Base-by-base conservation (phyloP, 2,797 vertebrate genomes). In the Spea hammondii region DNA sequence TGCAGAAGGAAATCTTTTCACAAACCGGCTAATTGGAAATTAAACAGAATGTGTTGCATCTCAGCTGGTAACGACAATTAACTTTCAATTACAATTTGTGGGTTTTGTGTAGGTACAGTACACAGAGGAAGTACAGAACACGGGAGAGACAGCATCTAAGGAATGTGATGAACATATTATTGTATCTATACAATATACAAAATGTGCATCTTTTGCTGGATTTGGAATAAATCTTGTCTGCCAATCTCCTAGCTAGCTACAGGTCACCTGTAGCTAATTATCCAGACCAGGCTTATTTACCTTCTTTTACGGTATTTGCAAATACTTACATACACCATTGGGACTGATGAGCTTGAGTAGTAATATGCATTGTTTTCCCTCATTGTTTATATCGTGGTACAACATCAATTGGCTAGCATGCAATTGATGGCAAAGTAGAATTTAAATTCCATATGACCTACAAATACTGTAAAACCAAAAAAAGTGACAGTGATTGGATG, bases 51-150 rank as follows among this genome's bases (percentile, higher is more conserved):
- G 62, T 13, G 74, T 51, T 76, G 66, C 45, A 71, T 17, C 64
- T 82, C 53, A 60, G 67, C 51, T 44, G 59, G 65, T 66, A 71
- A 73, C 68, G 82, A 80, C 64, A 75, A 79, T 73, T 83, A 77
- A 77, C 78, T 74, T 68, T 77, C 68, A 82, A 70, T 17, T 68
- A 55, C 60, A 79, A 83, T 70, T 82, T 82, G 65, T 73, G 71
- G 65, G 71, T 44, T n/a, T 76, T 74, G 8, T 4, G 68, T 74
- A 78, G 70, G 80, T 82, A 82, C 80, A 68, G 80, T 78, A 81
- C 79, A 81, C 79, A 77, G 74, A 81, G 79, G 74, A 81, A 81
- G 74, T 65, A 17, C 64, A 73, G 79, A 77, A 73, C 49, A 65
- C 14, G 48, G 50, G 44, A 55, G 6, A 51, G 70, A 74, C 54